Evolutionary conservation across 2,888 invertebrate species (phyloP), one percentile per base, ranked within the genome.

Genomic region (Drosophila melanocephala): DNA sequence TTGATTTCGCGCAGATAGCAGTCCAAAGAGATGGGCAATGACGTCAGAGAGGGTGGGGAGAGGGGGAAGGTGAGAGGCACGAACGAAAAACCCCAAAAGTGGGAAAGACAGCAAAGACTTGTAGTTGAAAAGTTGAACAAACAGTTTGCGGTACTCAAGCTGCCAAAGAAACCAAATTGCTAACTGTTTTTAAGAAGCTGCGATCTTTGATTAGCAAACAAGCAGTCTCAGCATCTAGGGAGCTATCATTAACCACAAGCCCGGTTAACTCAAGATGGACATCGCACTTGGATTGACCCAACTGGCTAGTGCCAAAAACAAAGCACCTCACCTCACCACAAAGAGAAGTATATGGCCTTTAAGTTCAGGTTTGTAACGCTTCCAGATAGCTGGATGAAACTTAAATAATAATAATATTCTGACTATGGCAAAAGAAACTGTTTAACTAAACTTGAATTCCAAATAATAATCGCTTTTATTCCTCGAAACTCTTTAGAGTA

Each of bases 1-100:
- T 91, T 89, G 86, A 87, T 87, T 87, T 91, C 90, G 90, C 90
- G 83, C 86, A 91, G 90, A 89, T 90, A 84, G 55, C 73, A 33
- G 61, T 57, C 30, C 57, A 56, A 70, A 65, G 59, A 62, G 64
- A 50, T 61, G 57, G 57, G 61, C 63, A 83, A 82, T 87, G 86
- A 87, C 86, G 86, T 87, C 91, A 85, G 9, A 37, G 33, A 56
- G 59, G 51, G 56, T 4, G 7, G 32, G 35, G 22, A 22, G 30
- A 57, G 56, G 12, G 28, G 26, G 28, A 30, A 33, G 12, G 37
- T 37, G 10, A 42, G 30, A 6, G 32, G 26, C 6, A 33, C 30
- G 28, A 30, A 19, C 1, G 39, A 19, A 33, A 32, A 58, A 19
- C 28, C 44, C 50, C 47, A 53, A 73, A 66, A 53, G 39, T 33